Conservation (phyloP, 2,888 invertebrate genomes). For the Melanostoma mellinum region DNA sequence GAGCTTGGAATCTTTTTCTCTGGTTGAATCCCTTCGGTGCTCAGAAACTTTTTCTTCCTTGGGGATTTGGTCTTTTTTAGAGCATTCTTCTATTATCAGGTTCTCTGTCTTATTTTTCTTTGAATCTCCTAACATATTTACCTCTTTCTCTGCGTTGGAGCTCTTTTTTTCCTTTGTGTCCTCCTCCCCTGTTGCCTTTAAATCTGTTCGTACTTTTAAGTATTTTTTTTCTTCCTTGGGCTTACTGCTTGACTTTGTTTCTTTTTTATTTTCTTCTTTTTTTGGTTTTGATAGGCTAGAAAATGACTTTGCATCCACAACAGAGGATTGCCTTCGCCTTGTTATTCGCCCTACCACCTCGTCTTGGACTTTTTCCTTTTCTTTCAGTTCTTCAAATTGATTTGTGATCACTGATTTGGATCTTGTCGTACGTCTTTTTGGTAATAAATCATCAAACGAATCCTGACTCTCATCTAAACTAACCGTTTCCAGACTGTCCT, state of each 20-base stretch:
- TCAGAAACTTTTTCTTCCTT: neutral
- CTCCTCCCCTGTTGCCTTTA: neutral
- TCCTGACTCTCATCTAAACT: conserved; percentile 47
- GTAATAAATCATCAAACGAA: conserved; percentile 37
- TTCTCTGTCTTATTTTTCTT: neutral
- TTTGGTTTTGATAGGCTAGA: neutral
- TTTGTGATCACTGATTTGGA: conserved; percentile 7
- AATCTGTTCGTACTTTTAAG: neutral
- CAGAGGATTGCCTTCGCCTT: conserved; percentile 4
- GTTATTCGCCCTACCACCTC: neutral
- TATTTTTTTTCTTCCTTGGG: neutral
- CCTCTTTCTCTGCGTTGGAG: neutral
- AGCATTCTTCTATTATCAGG: neutral
- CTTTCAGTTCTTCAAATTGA: neutral
- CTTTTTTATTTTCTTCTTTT: neutral
- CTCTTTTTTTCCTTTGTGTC: neutral
- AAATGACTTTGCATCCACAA: neutral
- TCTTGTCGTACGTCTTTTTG: conserved; percentile 2
- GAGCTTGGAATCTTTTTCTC: too few species aligned
- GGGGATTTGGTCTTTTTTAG: too few species aligned
- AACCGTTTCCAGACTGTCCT: neutral
- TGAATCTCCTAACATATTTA: too few species aligned
- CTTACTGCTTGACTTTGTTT: neutral
- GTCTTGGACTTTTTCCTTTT: neutral
- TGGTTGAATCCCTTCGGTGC: too few species aligned